Percentiles rank a stretch among this genome's conserved stretches.
phyloP scores from a whole-genome alignment of 2,888 invertebrate genomes.

The Leuctra nigra region DNA sequence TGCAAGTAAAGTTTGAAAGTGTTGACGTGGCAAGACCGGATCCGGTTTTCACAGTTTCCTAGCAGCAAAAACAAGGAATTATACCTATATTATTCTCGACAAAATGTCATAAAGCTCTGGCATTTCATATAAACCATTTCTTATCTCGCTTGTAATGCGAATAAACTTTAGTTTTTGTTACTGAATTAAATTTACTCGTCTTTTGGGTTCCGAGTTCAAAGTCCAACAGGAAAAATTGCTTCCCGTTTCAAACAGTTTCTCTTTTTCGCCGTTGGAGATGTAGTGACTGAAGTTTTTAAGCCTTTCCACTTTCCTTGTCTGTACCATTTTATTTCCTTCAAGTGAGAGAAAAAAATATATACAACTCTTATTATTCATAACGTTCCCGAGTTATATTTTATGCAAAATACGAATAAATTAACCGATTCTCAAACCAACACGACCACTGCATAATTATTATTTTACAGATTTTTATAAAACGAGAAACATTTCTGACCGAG shows the following conservation, averaged over 20 bases:
- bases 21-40: no score
- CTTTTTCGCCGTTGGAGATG: neutral
- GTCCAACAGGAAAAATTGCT: constrained; percentile 15
- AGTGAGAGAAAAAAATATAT: neutral
- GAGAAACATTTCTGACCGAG: no score
- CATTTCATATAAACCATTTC: constrained; percentile 16
- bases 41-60: no score
- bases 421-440: no score
- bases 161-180: constrained; percentile 16
- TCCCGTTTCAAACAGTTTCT: neutral
- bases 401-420: constrained; percentile 4
- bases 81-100: no score
- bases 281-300: neutral
- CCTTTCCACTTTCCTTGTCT: neutral
- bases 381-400: neutral
- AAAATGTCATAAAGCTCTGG: no score
- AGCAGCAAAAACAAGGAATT: no score
- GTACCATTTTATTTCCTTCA: neutral
- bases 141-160: constrained; percentile 12
- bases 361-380: neutral
- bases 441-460: no score
- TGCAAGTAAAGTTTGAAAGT: no score
- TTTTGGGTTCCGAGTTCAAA: no score
- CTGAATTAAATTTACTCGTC: constrained; percentile 17
- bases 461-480: no score